Percentiles rank a stretch among this genome's conserved stretches.
Conservation (phyloP, 2,888 invertebrate species). For the Beris morrisii region DNA sequence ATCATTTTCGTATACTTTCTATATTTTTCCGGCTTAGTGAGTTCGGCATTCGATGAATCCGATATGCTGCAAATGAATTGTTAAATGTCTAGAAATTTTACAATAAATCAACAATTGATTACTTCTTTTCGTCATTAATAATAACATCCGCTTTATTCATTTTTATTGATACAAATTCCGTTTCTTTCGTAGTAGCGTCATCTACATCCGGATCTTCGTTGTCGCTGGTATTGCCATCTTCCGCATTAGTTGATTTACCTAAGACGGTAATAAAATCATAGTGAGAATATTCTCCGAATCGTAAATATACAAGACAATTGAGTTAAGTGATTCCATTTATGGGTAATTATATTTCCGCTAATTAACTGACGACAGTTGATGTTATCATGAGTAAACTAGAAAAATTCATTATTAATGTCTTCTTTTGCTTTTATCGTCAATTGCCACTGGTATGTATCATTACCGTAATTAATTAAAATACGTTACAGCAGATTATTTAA, state of each 20-base stretch:
- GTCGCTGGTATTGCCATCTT: neutral
- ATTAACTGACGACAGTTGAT: neutral
- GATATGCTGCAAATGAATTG: neutral
- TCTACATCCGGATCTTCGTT: too few species aligned
- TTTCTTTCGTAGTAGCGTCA: conserved; percentile 5
- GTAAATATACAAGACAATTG: conserved; percentile 1
- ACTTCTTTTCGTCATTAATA: conserved; percentile 8
- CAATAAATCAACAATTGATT: neutral
- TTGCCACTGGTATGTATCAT: too few species aligned
- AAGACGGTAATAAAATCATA: neutral
- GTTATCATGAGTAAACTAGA: too few species aligned
- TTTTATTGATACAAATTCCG: conserved; percentile 13
- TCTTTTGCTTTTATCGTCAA: too few species aligned
- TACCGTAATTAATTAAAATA: too few species aligned
- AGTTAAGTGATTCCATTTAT: conserved; percentile 1
- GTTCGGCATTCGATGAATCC: conserved; percentile 14
- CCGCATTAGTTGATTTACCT: conserved; percentile 16
- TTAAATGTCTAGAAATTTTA: neutral
- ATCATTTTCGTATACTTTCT: conserved; percentile 33
- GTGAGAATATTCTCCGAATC: neutral
- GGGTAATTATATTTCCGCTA: conserved; percentile 13
- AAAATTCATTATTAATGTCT: too few species aligned
- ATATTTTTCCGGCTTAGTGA: conserved; percentile 17
- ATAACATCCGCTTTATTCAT: conserved; percentile 10
- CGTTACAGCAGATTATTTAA: too few species aligned